Base-by-base conservation (phyloP, 2,797 vertebrate species). In the Pangasius djambal region DNA sequence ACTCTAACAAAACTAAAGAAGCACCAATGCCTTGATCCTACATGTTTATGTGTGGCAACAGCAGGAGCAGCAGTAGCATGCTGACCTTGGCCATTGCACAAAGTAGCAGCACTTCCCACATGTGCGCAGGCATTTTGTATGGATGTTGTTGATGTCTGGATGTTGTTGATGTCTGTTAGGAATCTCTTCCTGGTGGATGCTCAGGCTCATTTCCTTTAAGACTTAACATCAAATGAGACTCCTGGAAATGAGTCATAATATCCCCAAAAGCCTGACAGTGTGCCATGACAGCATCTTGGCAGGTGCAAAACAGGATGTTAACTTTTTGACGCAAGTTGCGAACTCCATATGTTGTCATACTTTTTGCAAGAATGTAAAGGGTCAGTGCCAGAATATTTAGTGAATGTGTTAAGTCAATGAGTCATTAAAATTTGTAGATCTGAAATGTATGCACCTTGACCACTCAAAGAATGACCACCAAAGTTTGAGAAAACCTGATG, bases 301-400 rank as follows among this genome's bases (percentile, higher is more conserved):
- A 96, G 95, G 92, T 96, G 94, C 94, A 96, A 96, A 96, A 96
- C 96, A 96, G 96, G 96, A 97, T 96, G 94, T 93, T 92, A 93
- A 93, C 90, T 89, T 89, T 88, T 93, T 89, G 88, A 72, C 81
- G 44, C 81, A 90, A 79, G 61, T 74, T 84, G 81, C 81, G 69
- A 79, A 83, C 83, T 63, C 74, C 70, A 81, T 86, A 83, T 77
- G 74, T 83, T 86, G 59, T 59, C 63, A 61, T 44, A 79, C 10
- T 59, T 67, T 59, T 59, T 83, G 8, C 40, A 63, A 44, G 52
- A 89, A 75, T 83, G 52, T 37, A 10, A 69, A 82, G 31, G 22
- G 65, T 70, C 44, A 86, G 37, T 82, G 31, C 4, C 63, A 72
- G 28, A 65, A 65, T 72, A 79, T 85, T 88, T 28, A 25, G 12